Base-by-base conservation (phyloP, 2,888 invertebrate species). In the Scaptomyza parva region DNA sequence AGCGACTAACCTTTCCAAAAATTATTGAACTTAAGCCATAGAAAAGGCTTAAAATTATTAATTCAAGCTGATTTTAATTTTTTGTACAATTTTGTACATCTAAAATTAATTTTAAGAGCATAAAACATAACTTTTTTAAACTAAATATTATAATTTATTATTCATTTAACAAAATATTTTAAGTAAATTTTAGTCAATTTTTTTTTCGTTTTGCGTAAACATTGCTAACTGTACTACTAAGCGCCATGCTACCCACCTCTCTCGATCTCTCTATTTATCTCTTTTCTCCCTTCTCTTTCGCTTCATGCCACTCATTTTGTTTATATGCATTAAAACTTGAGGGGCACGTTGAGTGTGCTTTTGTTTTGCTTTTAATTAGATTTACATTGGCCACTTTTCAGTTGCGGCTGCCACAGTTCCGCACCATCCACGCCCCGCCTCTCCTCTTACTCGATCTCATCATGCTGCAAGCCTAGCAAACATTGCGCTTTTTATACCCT, bases 341-440 rank as follows among this genome's bases (percentile, higher is more conserved):
- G 82, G 80, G 88, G 88, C 84, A 80, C 83, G 88, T 78, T 76
- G 88, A 86, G 84, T 86, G 85, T 83, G 88, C 88, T 88, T 85
- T 85, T 85, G 85, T 85, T 88, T 87, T 78, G 85, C 84, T 84
- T 85, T 85, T 85, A 85, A 85, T 85, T 85, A 85, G 85, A 88
- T 85, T 88, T 87, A 82, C 88, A 86, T 85, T 80, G 88, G 85
- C 85, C 88, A 88, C 85, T 85, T 85, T 81, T 81, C 88, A 87
- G 88, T 68, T 84, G 74, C 57, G 70, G 63, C 75, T 78, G 63
- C 86, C 55, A 58, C 58, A 52, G 35, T 44, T 39, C 58, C 33
- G 17, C 37, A 11, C 35, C 45, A 40, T 45, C 22, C 33, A 26
- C 11, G 9, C 28, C 33, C 43, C 26, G 4, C 22, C 28, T 2